Evolutionary conservation across 2,797 vertebrate species (phyloP).

Genomic region (Gymnoscopelus microlampas): DNA sequence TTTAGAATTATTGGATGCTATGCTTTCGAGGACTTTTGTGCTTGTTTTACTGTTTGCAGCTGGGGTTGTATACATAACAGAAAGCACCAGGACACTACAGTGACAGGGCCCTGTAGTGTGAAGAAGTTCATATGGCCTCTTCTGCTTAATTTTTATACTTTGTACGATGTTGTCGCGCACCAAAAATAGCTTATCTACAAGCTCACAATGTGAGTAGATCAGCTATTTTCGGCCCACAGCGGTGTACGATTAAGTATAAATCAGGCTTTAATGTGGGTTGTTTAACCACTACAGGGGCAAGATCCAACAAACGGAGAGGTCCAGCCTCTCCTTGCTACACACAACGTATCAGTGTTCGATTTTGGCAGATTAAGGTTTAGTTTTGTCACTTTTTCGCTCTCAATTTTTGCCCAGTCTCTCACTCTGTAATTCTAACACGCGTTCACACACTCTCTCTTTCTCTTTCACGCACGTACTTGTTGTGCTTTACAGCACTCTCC

Average conservation of each 20-base stretch:
- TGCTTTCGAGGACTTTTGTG: constrained; percentile 14
- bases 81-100: constrained; percentile 40
- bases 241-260: too few species aligned
- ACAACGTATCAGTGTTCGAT: constrained; percentile 69
- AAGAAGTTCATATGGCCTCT: constrained; percentile 6
- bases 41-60: not conserved
- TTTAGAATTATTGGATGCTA: not conserved
- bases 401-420: constrained; percentile 40
- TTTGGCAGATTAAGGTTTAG: constrained; percentile 69
- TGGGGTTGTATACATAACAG: constrained; percentile 7
- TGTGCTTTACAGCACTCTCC: constrained; percentile 34
- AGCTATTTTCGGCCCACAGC: too few species aligned
- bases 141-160: too few species aligned
- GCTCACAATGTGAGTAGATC: too few species aligned
- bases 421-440: constrained; percentile 28
- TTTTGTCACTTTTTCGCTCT: constrained; percentile 41
- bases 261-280: constrained; percentile 40
- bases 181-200: too few species aligned
- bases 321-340: constrained; percentile 60
- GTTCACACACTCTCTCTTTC: constrained; percentile 33
- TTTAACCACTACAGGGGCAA: constrained; percentile 54
- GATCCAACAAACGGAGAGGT: constrained; percentile 60
- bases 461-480: constrained; percentile 51
- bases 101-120: constrained; percentile 19
- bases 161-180: too few species aligned